phyloP scores from a whole-genome alignment of 2,113 vertebrate genomes.

The Riparia riparia region DNA sequence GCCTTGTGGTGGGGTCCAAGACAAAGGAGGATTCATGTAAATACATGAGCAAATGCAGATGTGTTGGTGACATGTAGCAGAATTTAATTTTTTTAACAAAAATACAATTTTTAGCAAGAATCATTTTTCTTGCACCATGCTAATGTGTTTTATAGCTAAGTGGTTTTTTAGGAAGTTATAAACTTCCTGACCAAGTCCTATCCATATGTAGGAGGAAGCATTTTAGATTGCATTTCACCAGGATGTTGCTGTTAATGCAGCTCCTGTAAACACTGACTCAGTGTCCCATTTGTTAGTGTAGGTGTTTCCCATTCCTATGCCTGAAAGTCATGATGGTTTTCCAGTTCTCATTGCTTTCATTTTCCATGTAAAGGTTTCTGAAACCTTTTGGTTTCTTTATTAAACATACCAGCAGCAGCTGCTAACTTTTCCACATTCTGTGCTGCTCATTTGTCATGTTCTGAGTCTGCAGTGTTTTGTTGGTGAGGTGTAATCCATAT shows the following conservation, averaged over 20 bases:
- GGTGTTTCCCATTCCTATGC: conserved; percentile 26
- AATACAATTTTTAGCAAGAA: background rate
- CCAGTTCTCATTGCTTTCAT: background rate
- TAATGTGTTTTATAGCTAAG: background rate
- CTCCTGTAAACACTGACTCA: background rate
- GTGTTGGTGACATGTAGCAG: background rate
- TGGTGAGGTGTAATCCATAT: background rate
- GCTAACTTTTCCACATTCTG: background rate
- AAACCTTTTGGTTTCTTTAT: background rate
- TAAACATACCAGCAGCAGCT: background rate
- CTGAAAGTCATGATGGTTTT: background rate
- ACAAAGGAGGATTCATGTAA: background rate
- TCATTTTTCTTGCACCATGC: background rate
- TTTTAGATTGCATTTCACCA: background rate
- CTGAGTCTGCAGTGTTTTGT: background rate
- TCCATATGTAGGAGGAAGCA: background rate
- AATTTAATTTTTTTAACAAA: background rate
- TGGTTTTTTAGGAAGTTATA: background rate
- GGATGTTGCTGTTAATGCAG: background rate
- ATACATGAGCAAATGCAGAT: background rate
- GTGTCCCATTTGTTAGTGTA: background rate
- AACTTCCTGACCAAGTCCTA: background rate
- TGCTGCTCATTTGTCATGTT: background rate
- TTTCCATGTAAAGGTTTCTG: conserved; percentile 13
- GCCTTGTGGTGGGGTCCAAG: background rate